Percentiles rank a stretch among this genome's conserved stretches.
Evolutionary conservation across 2,113 vertebrate genomes (phyloP).

Genomic region (Zosterops pallidus): DNA sequence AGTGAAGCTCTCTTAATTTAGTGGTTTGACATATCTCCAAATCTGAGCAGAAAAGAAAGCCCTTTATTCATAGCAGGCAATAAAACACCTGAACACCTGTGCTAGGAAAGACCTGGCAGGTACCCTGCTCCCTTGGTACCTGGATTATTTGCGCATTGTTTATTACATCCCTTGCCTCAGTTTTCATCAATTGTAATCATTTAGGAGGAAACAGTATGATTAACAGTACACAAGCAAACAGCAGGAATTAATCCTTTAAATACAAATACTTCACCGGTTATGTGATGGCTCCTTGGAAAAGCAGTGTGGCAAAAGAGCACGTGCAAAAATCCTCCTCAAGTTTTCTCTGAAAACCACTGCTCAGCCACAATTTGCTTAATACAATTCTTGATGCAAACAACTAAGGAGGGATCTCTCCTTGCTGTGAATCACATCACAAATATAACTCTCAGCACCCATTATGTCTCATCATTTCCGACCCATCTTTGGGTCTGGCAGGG

Average conservation of each 20-base stretch:
- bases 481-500: background rate
- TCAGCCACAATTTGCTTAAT: conserved; percentile 8
- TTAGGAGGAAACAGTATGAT: conserved; percentile 73
- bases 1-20: conserved; percentile 24
- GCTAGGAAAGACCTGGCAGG: conserved; percentile 62
- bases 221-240: conserved; percentile 76
- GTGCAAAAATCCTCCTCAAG: background rate
- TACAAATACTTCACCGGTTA: conserved; percentile 53
- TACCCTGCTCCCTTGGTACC: conserved; percentile 46
- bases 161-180: conserved; percentile 70
- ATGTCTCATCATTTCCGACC: background rate
- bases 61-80: conserved; percentile 33
- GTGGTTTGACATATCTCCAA: conserved; percentile 40
- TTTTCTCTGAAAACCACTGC: conserved; percentile 14
- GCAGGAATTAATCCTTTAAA: conserved; percentile 80
- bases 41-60: conserved; percentile 23
- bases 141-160: conserved; percentile 62
- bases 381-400: background rate
- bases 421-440: background rate
- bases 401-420: background rate
- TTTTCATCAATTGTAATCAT: conserved; percentile 76
- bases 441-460: background rate
- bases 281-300: conserved; percentile 50
- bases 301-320: conserved; percentile 2
- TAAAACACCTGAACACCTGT: conserved; percentile 54